phyloP scores from a whole-genome alignment of 2,888 invertebrate genomes.

The Dendrolimus pini region DNA sequence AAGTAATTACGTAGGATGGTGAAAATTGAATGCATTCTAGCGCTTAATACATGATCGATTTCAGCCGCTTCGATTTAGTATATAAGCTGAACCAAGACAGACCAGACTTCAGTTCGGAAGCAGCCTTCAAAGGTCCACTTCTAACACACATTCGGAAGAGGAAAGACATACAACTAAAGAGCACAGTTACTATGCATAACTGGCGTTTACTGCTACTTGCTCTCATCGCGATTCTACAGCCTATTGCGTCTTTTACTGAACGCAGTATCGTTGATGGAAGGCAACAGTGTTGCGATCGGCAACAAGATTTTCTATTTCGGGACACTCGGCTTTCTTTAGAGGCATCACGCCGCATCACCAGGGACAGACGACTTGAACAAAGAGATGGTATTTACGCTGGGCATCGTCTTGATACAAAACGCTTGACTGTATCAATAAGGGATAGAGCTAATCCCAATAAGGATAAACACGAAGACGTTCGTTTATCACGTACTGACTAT shows the following conservation, averaged over 20 bases:
- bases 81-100: conserved; percentile 37
- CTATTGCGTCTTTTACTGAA: conserved; percentile 48
- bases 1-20: conserved; percentile 39
- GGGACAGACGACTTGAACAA: conserved; percentile 3
- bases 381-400: conserved; percentile 21
- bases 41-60: conserved; percentile 60
- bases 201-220: conserved; percentile 65
- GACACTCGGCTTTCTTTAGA: conserved; percentile 28
- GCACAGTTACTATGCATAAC: conserved; percentile 69
- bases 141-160: conserved; percentile 26
- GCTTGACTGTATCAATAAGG: no score
- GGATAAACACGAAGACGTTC: background rate
- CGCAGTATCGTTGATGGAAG: conserved; percentile 58
- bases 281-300: conserved; percentile 43
- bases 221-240: conserved; percentile 55
- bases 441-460: no score
- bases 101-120: conserved; percentile 48
- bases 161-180: conserved; percentile 21
- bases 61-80: conserved; percentile 32
- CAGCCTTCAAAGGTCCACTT: conserved; percentile 45
- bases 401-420: conserved; percentile 20
- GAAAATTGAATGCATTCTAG: conserved; percentile 69
- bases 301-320: conserved; percentile 23
- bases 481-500: background rate
- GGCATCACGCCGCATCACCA: conserved; percentile 17